These are phyloP conservation scores for Apogon talboti DNA, from an alignment of 2,797 vertebrate species.

Conservation along the genomic window DNA sequence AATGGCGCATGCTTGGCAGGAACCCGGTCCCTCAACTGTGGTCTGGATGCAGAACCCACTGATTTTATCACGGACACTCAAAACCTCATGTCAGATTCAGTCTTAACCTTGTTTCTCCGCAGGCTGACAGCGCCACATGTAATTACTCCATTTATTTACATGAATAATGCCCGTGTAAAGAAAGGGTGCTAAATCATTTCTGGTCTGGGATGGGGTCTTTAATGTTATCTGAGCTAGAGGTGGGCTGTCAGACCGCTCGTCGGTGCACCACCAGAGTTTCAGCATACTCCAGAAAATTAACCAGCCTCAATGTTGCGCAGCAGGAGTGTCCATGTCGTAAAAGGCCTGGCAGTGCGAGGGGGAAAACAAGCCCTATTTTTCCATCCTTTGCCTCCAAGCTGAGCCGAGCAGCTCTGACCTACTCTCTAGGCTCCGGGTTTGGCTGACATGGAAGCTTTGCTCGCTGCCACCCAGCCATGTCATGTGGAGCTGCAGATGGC, in stretches of 20 bases:
- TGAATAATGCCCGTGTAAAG: slow-evolving; percentile 26
- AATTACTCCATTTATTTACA: slow-evolving; percentile 42
- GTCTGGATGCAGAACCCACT: slow-evolving; percentile 66
- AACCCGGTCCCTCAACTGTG: slow-evolving; percentile 60
- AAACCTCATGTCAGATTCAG: slow-evolving; percentile 62
- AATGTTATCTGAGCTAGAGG: slow-evolving; percentile 40
- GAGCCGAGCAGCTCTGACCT: slow-evolving; percentile 72
- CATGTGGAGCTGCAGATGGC: slow-evolving; percentile 70
- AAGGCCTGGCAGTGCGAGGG: slow-evolving; percentile 71
- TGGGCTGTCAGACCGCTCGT: slow-evolving; percentile 44
- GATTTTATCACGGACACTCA: slow-evolving; percentile 68
- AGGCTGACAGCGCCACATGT: slow-evolving; percentile 49
- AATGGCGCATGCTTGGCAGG: slow-evolving; percentile 69
- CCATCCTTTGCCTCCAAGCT: slow-evolving; percentile 74
- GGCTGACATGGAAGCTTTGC: slow-evolving; percentile 76
- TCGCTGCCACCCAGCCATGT: slow-evolving; percentile 83
- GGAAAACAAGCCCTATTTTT: slow-evolving; percentile 80
- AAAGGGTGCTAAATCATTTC: slow-evolving; percentile 43
- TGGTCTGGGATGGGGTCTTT: slow-evolving; percentile 34
- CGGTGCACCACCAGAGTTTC: slow-evolving; percentile 37
- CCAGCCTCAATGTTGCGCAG: slow-evolving; percentile 65
- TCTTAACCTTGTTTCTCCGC: slow-evolving; percentile 40
- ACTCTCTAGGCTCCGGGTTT: slow-evolving; percentile 68
- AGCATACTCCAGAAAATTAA: slow-evolving; percentile 53
- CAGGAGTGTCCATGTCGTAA: slow-evolving; percentile 72